Base-by-base conservation (phyloP, 2,797 vertebrate genomes). In the Yasuhikotakia modesta region DNA sequence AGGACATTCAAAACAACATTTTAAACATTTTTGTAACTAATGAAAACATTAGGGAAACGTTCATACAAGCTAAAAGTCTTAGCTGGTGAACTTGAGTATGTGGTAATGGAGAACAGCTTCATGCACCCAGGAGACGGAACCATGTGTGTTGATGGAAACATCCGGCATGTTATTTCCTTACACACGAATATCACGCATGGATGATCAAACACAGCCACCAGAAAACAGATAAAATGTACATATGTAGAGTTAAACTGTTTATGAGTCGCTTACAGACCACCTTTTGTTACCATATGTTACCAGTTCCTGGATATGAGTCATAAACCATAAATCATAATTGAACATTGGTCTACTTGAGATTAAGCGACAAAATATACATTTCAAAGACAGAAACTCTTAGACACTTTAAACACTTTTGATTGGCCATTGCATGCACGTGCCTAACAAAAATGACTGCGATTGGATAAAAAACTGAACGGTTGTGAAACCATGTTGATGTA, bases 41-140 rank as follows among this genome's bases (percentile, higher is more conserved):
- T 27, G 27, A 4, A 27, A 27, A 27, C 27, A 27, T 39, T 8
- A 10, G 1, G 35, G 35, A 39, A 39, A 10, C 7, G 35, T 8
- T 8, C 0, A 8, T 39, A 39, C 7, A 35, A 35, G 5, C 8
- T 2, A 35, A 35, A 35, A 35, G 5, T 3, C 5, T 35, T 35
- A 35, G 35, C 35, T 35, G 35, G 35, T 5, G 8, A 69, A 58
- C 17, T 27, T 43, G 65, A 57, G 70, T 70, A 35, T 65, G 17
- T 75, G 65, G 5, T 55, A 50, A 75, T 46, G 35, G 30, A 64
- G 64, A 50, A 46, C 32, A 7, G 70, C 61, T 63, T 67, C 6
- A 14, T 64, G 63, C 74, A 69, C 74, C 53, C 70, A 52, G 65
- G 79, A 74, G 66, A 67, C n/a, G 4, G 32, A 63, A 48, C 57